A percentile compares a stretch with the other conserved stretches of the same genome.
These are phyloP conservation scores for Ahaetulla prasina DNA, from an alignment of 2,113 vertebrate genomes.

Conservation along the genomic window DNA sequence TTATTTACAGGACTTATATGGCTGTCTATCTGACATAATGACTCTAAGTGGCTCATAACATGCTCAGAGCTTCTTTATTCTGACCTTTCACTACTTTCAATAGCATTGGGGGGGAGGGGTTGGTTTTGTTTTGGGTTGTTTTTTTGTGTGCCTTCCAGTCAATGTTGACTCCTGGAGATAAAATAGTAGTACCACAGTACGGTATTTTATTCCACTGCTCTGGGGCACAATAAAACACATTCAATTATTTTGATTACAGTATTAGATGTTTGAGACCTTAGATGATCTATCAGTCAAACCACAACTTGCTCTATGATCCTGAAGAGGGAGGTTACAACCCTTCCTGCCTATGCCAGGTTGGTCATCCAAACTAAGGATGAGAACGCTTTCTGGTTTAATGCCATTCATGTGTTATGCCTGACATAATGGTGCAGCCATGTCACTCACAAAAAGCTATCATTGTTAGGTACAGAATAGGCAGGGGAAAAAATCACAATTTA, in stretches of 20 bases:
- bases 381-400: background rate
- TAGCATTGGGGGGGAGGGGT: background rate
- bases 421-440: background rate
- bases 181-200: background rate
- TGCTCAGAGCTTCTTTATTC: background rate
- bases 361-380: background rate
- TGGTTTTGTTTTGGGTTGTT: background rate
- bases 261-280: background rate
- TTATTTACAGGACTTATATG: background rate
- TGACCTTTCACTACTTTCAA: background rate
- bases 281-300: background rate
- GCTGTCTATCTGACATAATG: background rate
- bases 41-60: background rate
- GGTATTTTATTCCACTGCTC: background rate
- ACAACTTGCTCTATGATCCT: background rate
- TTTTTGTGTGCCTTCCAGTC: background rate
- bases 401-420: background rate
- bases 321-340: background rate
- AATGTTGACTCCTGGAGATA: background rate
- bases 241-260: background rate
- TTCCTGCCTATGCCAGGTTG: background rate
- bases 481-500: background rate
- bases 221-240: background rate
- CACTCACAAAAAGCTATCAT: background rate
- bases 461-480: background rate